Base-by-base conservation (phyloP, 2,113 vertebrate genomes). In the Dermatemys mawii region DNA sequence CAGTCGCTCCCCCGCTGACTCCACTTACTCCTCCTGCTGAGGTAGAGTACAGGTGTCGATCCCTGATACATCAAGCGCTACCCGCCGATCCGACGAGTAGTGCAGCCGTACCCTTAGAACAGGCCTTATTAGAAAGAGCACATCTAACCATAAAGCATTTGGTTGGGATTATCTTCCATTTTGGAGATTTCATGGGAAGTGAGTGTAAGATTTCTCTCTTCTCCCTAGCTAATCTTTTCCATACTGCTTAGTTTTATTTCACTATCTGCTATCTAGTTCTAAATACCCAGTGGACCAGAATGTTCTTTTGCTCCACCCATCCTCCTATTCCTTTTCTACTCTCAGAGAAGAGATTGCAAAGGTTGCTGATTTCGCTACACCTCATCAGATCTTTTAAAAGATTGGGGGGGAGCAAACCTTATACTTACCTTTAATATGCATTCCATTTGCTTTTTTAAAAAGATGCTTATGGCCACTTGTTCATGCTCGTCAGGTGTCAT, bases 401-500 rank as follows among this genome's bases (percentile, higher is more conserved):
- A 67, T 21, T 80, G n/a, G n/a, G n/a, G n/a, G n/a, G n/a, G n/a
- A n/a, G n/a, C n/a, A n/a, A n/a, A n/a, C n/a, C n/a, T n/a, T n/a
- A 27, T 29, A 75, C 19, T 83, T 89, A 5, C 85, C 78, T 53
- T 82, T 46, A 60, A 4, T 73, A 5, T 78, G 6, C 76, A 84
- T 10, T 17, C 90, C 50, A 16, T 13, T 67, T 44, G 35, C 41
- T 53, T 85, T 51, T 44, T 11, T 22, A 35, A 44, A 76, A 41
- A 44, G 32, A 53, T 86, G 46, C 16, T 84, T 81, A 76, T 8
- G 55, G 85, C 57, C 88, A 13, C 63, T 86, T 51, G 67, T 41
- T 86, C 91, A 26, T 86, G 86, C 94, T 92, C 75, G 38, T 84
- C 79, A 83, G n/a, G 83, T 88, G 86, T 78, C 57, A 49, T 49